Evolutionary conservation across 2,113 vertebrate genomes (phyloP).

Genomic region (Vanacampus margaritifer): DNA sequence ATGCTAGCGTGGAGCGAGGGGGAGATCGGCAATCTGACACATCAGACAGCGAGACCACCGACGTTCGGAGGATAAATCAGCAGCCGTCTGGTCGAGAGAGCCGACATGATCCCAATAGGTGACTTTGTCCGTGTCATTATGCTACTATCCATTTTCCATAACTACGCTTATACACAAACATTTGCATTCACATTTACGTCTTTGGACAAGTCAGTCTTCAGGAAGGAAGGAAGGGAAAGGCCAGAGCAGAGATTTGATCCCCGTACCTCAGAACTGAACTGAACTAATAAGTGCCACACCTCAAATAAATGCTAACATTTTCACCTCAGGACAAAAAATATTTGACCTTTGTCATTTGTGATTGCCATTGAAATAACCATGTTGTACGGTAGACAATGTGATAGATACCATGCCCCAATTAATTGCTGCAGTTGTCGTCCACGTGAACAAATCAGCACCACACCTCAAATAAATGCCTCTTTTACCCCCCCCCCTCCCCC

Average conservation of each 20-base stretch:
- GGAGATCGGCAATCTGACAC: constrained; percentile 83
- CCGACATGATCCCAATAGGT: constrained; percentile 85
- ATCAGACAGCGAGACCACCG: constrained; percentile 85
- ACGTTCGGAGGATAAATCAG: constrained; percentile 82
- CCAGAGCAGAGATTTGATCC: background rate
- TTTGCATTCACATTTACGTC: too few relatives aligned
- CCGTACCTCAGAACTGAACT: too few relatives aligned
- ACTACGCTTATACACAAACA: background rate
- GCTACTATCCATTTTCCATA: background rate
- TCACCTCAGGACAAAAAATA: background rate
- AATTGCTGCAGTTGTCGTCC: too few relatives aligned
- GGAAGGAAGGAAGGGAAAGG: background rate
- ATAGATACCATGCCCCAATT: too few relatives aligned
- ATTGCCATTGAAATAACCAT: too few relatives aligned
- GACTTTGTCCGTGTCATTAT: constrained; percentile 20
- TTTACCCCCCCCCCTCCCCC: background rate
- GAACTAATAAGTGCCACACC: background rate
- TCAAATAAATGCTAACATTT: background rate
- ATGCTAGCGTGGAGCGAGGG: constrained; percentile 81
- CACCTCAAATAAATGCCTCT: background rate
- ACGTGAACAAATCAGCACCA: too few relatives aligned
- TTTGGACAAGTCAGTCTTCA: background rate
- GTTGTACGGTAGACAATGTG: too few relatives aligned
- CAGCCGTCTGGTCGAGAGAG: constrained; percentile 76
- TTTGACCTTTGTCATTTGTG: too few relatives aligned